phyloP scores from a whole-genome alignment of 2,888 invertebrate species.

The Meiosimyza platycephala region DNA sequence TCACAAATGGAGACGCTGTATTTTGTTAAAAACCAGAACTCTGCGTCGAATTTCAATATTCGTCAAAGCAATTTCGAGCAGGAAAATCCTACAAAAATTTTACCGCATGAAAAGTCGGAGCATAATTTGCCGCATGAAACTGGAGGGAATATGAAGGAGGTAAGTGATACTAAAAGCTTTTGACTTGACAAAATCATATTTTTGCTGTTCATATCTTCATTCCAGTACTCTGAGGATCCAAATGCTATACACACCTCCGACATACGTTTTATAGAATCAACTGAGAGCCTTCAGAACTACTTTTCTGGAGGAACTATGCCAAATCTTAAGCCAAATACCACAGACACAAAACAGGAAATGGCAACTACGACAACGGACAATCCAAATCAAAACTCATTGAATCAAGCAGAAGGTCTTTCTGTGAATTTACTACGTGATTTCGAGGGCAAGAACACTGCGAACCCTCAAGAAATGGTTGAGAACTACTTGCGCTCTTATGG shows the following conservation, averaged over 20 bases:
- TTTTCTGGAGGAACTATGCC: constrained; percentile 34
- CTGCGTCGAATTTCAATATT: constrained; percentile 36
- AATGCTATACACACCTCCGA: constrained; percentile 40
- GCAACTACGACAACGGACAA: background rate
- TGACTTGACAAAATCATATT: background rate
- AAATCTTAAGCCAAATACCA: constrained; percentile 3
- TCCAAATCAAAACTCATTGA: background rate
- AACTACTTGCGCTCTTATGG: constrained; percentile 43
- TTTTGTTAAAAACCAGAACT: constrained; percentile 26
- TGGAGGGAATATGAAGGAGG: constrained; percentile 19
- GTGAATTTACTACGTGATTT: constrained; percentile 38
- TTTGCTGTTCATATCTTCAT: background rate
- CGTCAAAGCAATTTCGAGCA: background rate
- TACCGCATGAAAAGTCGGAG: background rate
- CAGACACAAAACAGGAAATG: constrained; percentile 4
- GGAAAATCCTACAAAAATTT: background rate
- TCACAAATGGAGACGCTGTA: constrained; percentile 39
- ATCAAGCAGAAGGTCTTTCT: constrained; percentile 34
- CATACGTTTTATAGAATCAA: constrained; percentile 45
- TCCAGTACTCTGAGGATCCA: constrained; percentile 40
- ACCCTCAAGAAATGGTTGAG: constrained; percentile 39
- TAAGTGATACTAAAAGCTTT: background rate
- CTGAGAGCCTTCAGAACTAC: constrained; percentile 42
- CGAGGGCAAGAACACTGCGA: constrained; percentile 32
- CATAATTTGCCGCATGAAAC: background rate